phyloP scores from a whole-genome alignment of 2,113 vertebrate species.

The Ranitomeya variabilis region DNA sequence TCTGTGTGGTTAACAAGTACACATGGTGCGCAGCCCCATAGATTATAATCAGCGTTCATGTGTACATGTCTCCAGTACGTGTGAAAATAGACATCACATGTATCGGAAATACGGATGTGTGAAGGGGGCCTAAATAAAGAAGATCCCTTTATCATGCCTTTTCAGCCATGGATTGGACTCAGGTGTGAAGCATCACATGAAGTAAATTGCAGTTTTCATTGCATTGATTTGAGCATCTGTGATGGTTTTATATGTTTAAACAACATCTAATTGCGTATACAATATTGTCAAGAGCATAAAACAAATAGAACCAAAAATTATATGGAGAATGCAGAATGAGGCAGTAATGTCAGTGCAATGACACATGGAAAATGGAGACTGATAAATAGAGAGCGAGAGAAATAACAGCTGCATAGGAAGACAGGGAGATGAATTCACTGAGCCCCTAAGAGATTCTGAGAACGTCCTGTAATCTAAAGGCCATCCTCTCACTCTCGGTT shows the following conservation, averaged over 20 bases:
- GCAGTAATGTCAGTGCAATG: slow-evolving; percentile 20
- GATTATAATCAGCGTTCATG: too few species aligned
- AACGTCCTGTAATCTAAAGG: slow-evolving; percentile 32
- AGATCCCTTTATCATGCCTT: too few species aligned
- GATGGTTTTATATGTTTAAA: not conserved
- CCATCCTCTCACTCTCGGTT: slow-evolving; percentile 35
- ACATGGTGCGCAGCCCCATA: too few species aligned
- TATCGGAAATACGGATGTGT: too few species aligned
- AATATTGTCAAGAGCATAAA: not conserved
- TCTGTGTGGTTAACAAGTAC: too few species aligned
- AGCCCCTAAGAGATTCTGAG: slow-evolving; percentile 16
- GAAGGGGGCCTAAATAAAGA: too few species aligned
- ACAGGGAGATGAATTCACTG: slow-evolving; percentile 51
- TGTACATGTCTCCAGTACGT: too few species aligned
- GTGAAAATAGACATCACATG: too few species aligned
- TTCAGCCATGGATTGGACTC: not conserved
- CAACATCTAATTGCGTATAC: not conserved
- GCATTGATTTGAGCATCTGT: not conserved
- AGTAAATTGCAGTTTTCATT: not conserved
- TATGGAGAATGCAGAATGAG: slow-evolving; percentile 9
- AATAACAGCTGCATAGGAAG: slow-evolving; percentile 45
- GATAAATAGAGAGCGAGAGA: slow-evolving; percentile 48
- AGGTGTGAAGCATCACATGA: not conserved
- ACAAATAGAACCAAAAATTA: not conserved
- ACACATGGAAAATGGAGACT: slow-evolving; percentile 41